Percentiles rank a stretch among this genome's conserved stretches.
Conservation (phyloP, 2,888 invertebrate genomes). For the Platycheirus albimanus region DNA sequence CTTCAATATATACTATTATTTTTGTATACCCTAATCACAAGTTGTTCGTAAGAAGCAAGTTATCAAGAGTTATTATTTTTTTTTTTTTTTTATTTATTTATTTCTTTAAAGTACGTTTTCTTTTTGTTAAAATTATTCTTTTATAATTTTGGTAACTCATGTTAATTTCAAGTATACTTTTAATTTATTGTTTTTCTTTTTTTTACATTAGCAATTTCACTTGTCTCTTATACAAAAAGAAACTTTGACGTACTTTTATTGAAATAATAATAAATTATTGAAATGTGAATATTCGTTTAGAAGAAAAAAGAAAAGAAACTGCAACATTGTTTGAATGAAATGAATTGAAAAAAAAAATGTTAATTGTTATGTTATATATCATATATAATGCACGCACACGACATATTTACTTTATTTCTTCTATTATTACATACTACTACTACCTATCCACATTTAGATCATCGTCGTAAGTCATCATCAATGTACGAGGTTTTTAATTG, state of each 20-base stretch:
- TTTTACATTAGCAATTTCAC: conserved; percentile 49
- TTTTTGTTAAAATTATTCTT: too few species aligned
- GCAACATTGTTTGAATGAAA: conserved; percentile 68
- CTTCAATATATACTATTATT: too few species aligned
- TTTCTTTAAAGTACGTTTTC: conserved; percentile 41
- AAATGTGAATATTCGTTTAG: conserved; percentile 30
- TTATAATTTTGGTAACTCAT: conserved; percentile 50
- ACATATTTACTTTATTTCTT: conserved; percentile 68
- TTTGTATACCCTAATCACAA: conserved; percentile 43
- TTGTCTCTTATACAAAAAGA: conserved; percentile 44
- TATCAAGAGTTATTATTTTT: too few species aligned
- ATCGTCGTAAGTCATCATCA: conserved; percentile 86
- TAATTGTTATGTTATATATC: conserved; percentile 68
- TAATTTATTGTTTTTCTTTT: conserved; percentile 12
- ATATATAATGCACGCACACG: conserved; percentile 75
- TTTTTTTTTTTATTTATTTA: conserved; percentile 45
- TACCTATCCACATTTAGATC: conserved; percentile 77
- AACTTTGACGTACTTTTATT: conserved; percentile 42
- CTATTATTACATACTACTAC: too few species aligned
- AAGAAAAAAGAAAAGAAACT: conserved; percentile 32
- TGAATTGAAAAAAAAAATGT: too few species aligned
- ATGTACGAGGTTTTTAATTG: conserved; percentile 90
- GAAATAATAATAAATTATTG: conserved; percentile 20
- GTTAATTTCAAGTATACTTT: conserved; percentile 50
- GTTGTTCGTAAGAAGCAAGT: conserved; percentile 43